A percentile compares a stretch with the other conserved stretches of the same genome.
These are phyloP conservation scores for Bugula neritina DNA, from an alignment of 2,888 invertebrate genomes.

Conservation along the genomic window DNA sequence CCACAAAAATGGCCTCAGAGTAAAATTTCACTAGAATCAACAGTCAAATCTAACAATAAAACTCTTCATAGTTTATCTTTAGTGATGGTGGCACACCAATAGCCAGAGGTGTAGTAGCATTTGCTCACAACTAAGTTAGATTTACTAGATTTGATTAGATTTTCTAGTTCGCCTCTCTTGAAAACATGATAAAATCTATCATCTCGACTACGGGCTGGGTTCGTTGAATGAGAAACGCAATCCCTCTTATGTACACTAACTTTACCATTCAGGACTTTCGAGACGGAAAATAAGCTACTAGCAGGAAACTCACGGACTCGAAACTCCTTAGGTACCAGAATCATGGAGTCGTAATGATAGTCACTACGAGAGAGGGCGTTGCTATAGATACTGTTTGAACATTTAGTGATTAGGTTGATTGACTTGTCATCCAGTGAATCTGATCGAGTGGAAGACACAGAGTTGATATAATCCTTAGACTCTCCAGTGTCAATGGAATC, in stretches of 20 bases:
- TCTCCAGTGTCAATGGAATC: no score
- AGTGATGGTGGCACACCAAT: slow-evolving; percentile 10
- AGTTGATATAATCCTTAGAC: no score
- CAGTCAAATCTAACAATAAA: no score
- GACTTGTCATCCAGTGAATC: no score
- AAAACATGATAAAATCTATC: slow-evolving; percentile 91
- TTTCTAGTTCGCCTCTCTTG: slow-evolving; percentile 64
- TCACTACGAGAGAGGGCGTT: no score
- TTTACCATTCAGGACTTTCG: not conserved
- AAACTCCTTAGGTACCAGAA: slow-evolving; percentile 9
- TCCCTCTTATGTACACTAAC: not conserved
- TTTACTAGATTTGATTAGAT: slow-evolving; percentile 47
- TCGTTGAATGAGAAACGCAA: not conserved
- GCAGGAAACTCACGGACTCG: slow-evolving; percentile 15
- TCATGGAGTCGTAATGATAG: not conserved
- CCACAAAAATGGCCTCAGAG: no score
- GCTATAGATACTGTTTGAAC: no score
- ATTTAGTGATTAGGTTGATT: no score
- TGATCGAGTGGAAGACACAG: no score
- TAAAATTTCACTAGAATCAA: no score
- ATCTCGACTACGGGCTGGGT: slow-evolving; percentile 28
- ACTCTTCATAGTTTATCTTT: not conserved
- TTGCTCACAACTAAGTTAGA: not conserved
- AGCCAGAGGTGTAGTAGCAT: not conserved
- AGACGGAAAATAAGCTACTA: not conserved